Base-by-base conservation (phyloP, 2,888 invertebrate species). In the Brachyptera risi region DNA sequence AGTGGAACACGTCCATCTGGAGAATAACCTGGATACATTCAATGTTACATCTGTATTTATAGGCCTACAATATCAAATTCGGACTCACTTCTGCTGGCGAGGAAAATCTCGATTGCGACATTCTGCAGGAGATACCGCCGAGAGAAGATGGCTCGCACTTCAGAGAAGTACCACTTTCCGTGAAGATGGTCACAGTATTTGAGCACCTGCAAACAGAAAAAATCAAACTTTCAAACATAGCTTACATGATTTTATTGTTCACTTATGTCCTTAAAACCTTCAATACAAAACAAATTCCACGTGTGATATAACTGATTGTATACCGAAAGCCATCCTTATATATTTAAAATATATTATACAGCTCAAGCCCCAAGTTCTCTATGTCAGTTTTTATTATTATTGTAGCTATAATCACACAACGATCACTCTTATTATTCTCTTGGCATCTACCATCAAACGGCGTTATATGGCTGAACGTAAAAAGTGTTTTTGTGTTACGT, bases 141-240 rank as follows among this genome's bases (percentile, higher is more conserved):
- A 9, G 96, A 94, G 81, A 99, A 99, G 71, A 99, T 96, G 64
- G 99, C 99, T 11, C 99, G 87, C 66, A 99, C 94, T 80, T 99
- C 99, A 69, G 93, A 94, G 81, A 99, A 98, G 80, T 97, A 96
- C 99, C 99, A 99, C 79, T 98, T 96, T 65, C 98, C 98, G 76
- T 99, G 98, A 51, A 97, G 84, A 76, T 96, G 94, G 75, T 99
- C 99, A 77, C 98, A 96, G 79, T 98, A 99, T 72, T 94, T 93
- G 69, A 99, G 77, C 58, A 95, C 90, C 96, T 96, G 86, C 1
- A 82, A 80, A 70, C n/a, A n/a, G n/a, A n/a, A n/a, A n/a, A n/a
- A n/a, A n/a, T n/a, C n/a, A n/a, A n/a, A n/a, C n/a, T n/a, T n/a
- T n/a, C n/a, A n/a, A n/a, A n/a, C n/a, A n/a, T n/a, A n/a, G n/a